These are phyloP conservation scores for Jaculus jaculus DNA, from an alignment of 2,113 vertebrate species.

Conservation along the genomic window DNA sequence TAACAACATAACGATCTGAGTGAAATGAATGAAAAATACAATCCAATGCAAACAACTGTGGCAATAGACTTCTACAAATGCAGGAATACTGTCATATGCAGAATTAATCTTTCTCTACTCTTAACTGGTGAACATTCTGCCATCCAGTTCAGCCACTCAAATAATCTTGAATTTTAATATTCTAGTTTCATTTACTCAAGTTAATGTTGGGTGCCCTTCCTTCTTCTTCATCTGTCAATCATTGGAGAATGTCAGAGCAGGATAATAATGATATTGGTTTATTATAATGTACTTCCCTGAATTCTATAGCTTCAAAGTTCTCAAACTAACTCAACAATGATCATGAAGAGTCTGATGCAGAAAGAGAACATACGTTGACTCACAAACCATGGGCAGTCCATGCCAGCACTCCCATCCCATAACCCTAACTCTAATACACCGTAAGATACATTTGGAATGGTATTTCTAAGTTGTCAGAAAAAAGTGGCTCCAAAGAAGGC, in stretches of 20 bases:
- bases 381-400: background rate
- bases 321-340: conserved; percentile 28
- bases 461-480: background rate
- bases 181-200: conserved; percentile 67
- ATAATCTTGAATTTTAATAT: conserved; percentile 67
- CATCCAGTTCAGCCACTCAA: conserved; percentile 58
- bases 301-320: conserved; percentile 48
- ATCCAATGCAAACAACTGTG: conserved; percentile 53
- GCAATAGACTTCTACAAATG: conserved; percentile 34
- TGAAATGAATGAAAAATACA: conserved; percentile 67
- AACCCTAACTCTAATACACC: background rate
- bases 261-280: conserved; percentile 57
- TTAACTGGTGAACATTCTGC: conserved; percentile 47
- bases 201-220: conserved; percentile 69
- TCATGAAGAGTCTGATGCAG: conserved; percentile 30
- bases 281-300: conserved; percentile 49
- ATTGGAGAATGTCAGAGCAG: conserved; percentile 59
- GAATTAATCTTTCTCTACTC: conserved; percentile 54
- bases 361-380: conserved; percentile 44
- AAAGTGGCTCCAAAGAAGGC: background rate
- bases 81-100: background rate
- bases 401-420: conserved; percentile 1
- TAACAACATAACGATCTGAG: conserved; percentile 49
- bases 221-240: conserved; percentile 67
- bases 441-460: conserved; percentile 1